phyloP scores from a whole-genome alignment of 2,888 invertebrate species.

The Diplolepis rosae region DNA sequence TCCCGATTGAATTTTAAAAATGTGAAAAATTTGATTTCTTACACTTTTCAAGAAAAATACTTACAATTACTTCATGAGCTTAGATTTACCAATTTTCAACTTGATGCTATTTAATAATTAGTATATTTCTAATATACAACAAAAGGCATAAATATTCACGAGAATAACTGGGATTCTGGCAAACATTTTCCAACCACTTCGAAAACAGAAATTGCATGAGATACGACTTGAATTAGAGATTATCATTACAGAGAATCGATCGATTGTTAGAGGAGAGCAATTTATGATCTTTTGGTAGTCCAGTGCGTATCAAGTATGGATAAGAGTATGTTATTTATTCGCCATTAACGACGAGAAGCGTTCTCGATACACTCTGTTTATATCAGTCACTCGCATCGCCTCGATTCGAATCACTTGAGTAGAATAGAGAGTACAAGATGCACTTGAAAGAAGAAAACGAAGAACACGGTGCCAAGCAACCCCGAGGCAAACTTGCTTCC shows the following conservation, averaged over 20 bases:
- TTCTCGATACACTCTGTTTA: conserved; percentile 7
- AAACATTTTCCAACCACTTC: conserved; percentile 2
- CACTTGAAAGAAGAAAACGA: background rate
- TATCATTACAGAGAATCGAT: conserved; percentile 12
- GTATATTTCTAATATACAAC: too few species aligned
- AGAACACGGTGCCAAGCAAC: conserved; percentile 35
- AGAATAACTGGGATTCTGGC: background rate
- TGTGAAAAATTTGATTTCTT: too few species aligned
- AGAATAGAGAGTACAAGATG: conserved; percentile 29
- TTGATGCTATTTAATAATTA: too few species aligned
- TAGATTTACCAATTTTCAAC: too few species aligned
- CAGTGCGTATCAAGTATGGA: background rate
- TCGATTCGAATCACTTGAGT: conserved; percentile 25
- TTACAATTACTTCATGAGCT: too few species aligned
- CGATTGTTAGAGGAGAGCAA: conserved; percentile 8
- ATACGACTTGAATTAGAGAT: conserved; percentile 12
- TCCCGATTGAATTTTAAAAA: too few species aligned
- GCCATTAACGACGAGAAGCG: conserved; percentile 10
- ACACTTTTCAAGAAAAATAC: too few species aligned
- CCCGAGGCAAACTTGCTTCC: conserved; percentile 49
- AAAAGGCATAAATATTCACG: background rate
- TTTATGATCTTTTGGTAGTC: conserved; percentile 9
- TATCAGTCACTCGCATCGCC: conserved; percentile 15
- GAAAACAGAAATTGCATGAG: background rate
- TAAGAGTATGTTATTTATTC: conserved; percentile 26